Conservation (phyloP, 1,140 invertebrate species). For the Leptinotarsa defecta region DNA sequence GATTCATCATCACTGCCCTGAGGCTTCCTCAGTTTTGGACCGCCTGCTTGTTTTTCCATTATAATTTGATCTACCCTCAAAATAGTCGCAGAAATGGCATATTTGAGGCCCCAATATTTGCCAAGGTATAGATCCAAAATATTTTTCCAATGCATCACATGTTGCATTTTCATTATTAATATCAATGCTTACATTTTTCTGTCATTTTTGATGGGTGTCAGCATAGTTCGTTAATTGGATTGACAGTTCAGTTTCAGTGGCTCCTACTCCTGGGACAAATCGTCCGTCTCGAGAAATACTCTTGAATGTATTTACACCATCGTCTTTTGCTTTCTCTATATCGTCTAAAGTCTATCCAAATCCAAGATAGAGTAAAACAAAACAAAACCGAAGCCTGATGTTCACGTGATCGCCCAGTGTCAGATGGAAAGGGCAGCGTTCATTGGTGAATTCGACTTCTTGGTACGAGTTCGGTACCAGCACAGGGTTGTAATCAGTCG, state of each 20-base stretch:
- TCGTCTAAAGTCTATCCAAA: too few relatives aligned
- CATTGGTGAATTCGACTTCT: too few relatives aligned
- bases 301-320: constrained; percentile 90
- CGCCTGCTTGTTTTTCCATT: constrained; percentile 96
- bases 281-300: constrained; percentile 66
- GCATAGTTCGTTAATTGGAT: constrained; percentile 83
- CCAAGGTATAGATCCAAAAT: constrained; percentile 85
- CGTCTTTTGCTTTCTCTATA: constrained; percentile 93
- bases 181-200: constrained; percentile 84
- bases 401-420: too few relatives aligned
- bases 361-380: too few relatives aligned
- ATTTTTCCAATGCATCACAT: constrained; percentile 73
- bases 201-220: constrained; percentile 80
- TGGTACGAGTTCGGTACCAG: too few relatives aligned
- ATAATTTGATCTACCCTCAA: constrained; percentile 98
- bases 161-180: constrained; percentile 76
- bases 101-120: constrained; percentile 94
- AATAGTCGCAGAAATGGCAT: constrained; percentile 90
- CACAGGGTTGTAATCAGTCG: too few relatives aligned
- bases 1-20: constrained; percentile 74
- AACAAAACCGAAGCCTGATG: too few relatives aligned
- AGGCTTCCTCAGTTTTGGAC: constrained; percentile 80
- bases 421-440: too few relatives aligned
- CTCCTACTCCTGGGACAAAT: constrained; percentile 92
- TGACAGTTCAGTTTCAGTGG: constrained; percentile 92